Evolutionary conservation across 2,888 invertebrate species (phyloP).

Genomic region (Pseudococcus jackbeardsleyi): DNA sequence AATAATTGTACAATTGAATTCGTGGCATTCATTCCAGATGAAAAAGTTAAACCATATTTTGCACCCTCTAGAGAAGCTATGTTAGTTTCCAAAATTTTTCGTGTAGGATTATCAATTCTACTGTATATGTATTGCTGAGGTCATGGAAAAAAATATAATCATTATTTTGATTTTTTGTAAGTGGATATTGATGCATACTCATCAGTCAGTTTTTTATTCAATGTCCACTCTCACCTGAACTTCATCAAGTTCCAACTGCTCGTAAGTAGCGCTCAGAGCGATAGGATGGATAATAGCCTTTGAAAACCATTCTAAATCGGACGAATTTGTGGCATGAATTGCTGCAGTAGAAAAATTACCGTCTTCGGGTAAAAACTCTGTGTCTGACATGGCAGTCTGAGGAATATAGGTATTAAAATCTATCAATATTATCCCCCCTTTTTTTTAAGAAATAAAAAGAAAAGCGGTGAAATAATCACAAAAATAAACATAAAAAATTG

Average conservation of each 20-base stretch:
- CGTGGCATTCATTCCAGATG: slow-evolving; percentile 92
- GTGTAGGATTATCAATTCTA: slow-evolving; percentile 93
- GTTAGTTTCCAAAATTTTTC: slow-evolving; percentile 88
- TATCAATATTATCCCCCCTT: too few relatives aligned
- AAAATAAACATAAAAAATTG: too few relatives aligned
- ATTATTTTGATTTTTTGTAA: too few relatives aligned
- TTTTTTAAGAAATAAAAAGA: too few relatives aligned
- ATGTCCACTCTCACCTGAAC: not conserved
- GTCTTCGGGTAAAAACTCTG: not conserved
- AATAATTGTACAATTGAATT: slow-evolving; percentile 83
- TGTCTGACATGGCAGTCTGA: too few relatives aligned
- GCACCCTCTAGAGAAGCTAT: slow-evolving; percentile 92
- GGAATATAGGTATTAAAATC: too few relatives aligned
- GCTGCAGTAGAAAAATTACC: not conserved
- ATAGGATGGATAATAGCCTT: not conserved
- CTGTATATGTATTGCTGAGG: slow-evolving; percentile 86
- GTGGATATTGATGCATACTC: too few relatives aligned
- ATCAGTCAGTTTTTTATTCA: too few relatives aligned
- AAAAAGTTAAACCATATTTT: slow-evolving; percentile 84
- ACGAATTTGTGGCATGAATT: not conserved
- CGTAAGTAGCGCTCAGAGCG: not conserved
- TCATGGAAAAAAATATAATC: not conserved
- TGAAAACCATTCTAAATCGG: not conserved
- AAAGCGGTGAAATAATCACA: too few relatives aligned
- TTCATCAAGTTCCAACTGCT: not conserved